These are phyloP conservation scores for Mugil cephalus DNA, from an alignment of 2,113 vertebrate genomes.

Conservation along the genomic window DNA sequence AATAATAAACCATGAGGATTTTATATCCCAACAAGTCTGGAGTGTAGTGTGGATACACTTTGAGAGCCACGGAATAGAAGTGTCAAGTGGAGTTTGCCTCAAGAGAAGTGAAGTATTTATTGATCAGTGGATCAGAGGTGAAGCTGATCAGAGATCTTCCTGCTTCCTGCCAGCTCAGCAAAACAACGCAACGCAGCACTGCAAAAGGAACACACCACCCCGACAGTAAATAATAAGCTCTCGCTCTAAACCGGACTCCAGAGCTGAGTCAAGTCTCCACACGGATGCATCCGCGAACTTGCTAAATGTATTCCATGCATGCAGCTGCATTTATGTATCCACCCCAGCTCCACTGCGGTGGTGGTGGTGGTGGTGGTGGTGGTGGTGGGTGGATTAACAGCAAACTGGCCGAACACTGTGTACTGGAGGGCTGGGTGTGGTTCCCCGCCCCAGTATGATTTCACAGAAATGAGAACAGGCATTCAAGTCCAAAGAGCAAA, in stretches of 20 bases:
- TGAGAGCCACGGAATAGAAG: not conserved
- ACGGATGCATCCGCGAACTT: not conserved
- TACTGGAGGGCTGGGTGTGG: constrained; percentile 53
- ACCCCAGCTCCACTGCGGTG: constrained; percentile 36
- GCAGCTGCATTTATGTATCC: constrained; percentile 1
- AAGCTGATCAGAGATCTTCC: constrained; percentile 39
- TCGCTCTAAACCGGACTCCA: not conserved
- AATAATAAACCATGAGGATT: too few species aligned
- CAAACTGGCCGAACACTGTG: constrained; percentile 12
- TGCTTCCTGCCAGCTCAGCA: constrained; percentile 60
- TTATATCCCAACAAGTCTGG: too few species aligned
- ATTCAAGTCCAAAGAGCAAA: constrained; percentile 1
- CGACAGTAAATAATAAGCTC: constrained; percentile 3
- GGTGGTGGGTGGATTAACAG: constrained; percentile 36
- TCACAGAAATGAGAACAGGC: constrained; percentile 40
- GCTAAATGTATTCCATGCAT: constrained; percentile 7
- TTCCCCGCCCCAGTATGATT: constrained; percentile 7
- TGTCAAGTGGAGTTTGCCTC: not conserved
- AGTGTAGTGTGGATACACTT: not conserved
- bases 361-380: constrained; percentile 30
- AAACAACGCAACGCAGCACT: constrained; percentile 12
- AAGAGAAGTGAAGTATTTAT: constrained; percentile 32
- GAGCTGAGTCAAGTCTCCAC: not conserved
- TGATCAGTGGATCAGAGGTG: constrained; percentile 28
- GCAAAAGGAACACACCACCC: constrained; percentile 3